A percentile compares a stretch with the other conserved stretches of the same genome.
Evolutionary conservation across 2,797 vertebrate species (phyloP).

Genomic region (Trichosurus vulpecula): DNA sequence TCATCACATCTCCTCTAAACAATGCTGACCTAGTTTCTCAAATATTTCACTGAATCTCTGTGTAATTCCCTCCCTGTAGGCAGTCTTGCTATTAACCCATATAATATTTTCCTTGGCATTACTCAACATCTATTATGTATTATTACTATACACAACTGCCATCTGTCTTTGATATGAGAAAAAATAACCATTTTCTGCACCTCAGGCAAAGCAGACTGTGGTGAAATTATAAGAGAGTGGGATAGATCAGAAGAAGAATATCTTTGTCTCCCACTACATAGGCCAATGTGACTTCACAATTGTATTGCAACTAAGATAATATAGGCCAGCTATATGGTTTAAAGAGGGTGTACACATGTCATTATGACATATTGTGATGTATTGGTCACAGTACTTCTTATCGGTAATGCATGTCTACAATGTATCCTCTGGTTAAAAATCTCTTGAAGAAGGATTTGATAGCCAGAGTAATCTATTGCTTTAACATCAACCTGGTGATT

Average conservation of each 20-base stretch:
- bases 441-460: not conserved
- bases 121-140: not conserved
- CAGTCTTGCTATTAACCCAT: not conserved
- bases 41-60: conserved; percentile 30
- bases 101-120: conserved; percentile 9
- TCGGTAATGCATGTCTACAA: not conserved
- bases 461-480: not conserved
- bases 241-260: not conserved
- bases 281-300: conserved; percentile 16
- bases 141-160: conserved; percentile 29
- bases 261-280: not conserved
- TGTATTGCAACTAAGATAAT: conserved; percentile 30
- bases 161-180: not conserved
- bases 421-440: not conserved
- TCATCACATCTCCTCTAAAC: not conserved
- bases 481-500: not conserved
- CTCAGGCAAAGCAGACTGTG: not conserved
- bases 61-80: conserved; percentile 34
- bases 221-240: conserved; percentile 6
- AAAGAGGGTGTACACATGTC: not conserved
- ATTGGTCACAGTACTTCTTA: not conserved
- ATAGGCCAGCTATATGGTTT: conserved; percentile 28
- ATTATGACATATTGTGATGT: not conserved
- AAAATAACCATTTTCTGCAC: not conserved
- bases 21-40: not conserved